Base-by-base conservation (phyloP, 2,113 vertebrate genomes). In the Corythoichthys intestinalis region DNA sequence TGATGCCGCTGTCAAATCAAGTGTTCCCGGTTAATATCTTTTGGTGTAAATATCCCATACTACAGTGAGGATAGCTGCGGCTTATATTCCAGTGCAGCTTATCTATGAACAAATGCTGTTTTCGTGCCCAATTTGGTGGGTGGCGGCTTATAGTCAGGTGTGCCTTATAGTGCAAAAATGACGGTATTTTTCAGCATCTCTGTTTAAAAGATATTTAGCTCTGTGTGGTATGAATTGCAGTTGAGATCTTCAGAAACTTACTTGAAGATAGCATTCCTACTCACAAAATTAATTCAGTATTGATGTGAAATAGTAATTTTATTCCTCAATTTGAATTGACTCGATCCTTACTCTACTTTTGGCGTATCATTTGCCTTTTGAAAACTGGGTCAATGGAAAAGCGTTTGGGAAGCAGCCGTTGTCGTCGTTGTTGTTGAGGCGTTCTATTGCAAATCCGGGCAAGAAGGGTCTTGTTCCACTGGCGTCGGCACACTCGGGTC, bases 371-470 rank as follows among this genome's bases (percentile, higher is more conserved):
- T 78, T 71, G 4, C 61, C 75, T 69, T 69, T 74, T 73, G 69
- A 74, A 85, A 93, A 93, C 83, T 93, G 89, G 92, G 91, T 91
- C 92, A 92, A 78, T 88, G 88, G 90, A 91, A 91, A 91, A 87
- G 80, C 75, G 67, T 79, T 83, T 78, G 77, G 78, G 79, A 83
- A 82, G 75, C 86, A 81, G 77, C 41, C 14, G 14, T 35, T 14
- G 48, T 62, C 41, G 41, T 17, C 10, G 65, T 41, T 54, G 65
- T 66, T 91, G 83, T 90, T 90, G 85, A 73, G 83, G 85, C 86
- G 86, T 81, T 90, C 89, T 83, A 80, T 90, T 89, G 85, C 80
- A 89, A 88, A 89, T 85, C 77, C 72, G 66, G 84, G 86, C 89
- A 86, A 85, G 86, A 89, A 90, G 80, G 85, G 80, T 87, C 87